Evolutionary conservation across 92 coral and sea anemone genomes (phyloP).

Genomic region (Ricordea florida): DNA sequence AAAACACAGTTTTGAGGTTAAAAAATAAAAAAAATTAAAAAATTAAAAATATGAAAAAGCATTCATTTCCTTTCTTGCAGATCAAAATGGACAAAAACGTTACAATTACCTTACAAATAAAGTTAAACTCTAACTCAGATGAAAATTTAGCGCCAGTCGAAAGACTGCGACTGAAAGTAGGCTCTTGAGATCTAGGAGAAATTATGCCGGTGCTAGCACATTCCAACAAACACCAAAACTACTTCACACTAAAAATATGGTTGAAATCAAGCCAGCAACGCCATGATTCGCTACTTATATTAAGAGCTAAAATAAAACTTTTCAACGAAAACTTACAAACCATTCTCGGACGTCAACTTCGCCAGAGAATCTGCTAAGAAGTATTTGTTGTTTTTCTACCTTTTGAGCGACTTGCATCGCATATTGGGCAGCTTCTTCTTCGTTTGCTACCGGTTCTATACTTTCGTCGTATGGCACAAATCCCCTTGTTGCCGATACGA

Average conservation of each 20-base stretch:
- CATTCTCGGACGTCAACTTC: slow-evolving; percentile 16
- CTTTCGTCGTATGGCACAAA: slow-evolving; percentile 25
- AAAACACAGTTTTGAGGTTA: too few species aligned
- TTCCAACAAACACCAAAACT: too few species aligned
- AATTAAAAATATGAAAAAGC: too few species aligned
- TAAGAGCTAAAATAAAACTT: too few species aligned
- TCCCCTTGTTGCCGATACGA: slow-evolving; percentile 14
- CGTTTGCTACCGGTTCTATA: slow-evolving; percentile 25
- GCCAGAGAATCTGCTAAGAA: slow-evolving; percentile 14
- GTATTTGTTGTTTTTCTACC: slow-evolving; percentile 5
- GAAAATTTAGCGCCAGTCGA: too few species aligned
- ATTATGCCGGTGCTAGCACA: not conserved
- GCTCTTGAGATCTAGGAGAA: not conserved
- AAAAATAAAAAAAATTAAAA: too few species aligned
- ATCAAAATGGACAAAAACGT: too few species aligned
- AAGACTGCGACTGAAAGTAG: too few species aligned
- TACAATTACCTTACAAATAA: slow-evolving; percentile 5
- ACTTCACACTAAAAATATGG: not conserved
- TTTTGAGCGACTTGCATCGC: slow-evolving; percentile 24
- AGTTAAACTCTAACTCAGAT: not conserved
- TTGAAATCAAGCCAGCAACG: slow-evolving; percentile 3
- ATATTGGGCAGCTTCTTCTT: slow-evolving; percentile 37
- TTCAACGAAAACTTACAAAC: not conserved
- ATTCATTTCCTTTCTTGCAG: too few species aligned
- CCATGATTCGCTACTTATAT: not conserved